These are phyloP conservation scores for Nothura maculosa DNA, from an alignment of 2,797 vertebrate genomes.

Conservation along the genomic window DNA sequence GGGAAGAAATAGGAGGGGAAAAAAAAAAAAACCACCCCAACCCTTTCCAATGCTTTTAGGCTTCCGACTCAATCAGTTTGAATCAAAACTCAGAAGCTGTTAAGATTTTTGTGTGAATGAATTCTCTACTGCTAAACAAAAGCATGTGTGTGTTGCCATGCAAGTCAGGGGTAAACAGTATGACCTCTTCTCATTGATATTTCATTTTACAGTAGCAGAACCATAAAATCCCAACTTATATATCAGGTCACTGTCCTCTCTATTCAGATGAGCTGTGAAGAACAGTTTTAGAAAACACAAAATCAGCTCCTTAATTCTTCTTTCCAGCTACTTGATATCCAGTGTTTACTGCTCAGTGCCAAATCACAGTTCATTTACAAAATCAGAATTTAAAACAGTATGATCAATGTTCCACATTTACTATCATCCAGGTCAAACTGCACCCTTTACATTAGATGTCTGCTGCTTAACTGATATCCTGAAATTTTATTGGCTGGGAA, in stretches of 20 bases:
- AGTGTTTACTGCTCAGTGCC: background rate
- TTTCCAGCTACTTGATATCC: background rate
- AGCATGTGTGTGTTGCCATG: slow-evolving; percentile 21
- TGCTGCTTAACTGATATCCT: background rate
- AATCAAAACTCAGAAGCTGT: slow-evolving; percentile 18
- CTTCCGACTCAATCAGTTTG: slow-evolving; percentile 51
- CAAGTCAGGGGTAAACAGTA: slow-evolving; percentile 32
- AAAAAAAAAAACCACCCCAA: background rate
- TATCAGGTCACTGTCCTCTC: background rate
- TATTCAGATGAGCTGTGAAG: background rate
- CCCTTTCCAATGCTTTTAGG: slow-evolving; percentile 28
- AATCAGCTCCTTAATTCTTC: background rate
- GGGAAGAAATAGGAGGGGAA: slow-evolving; percentile 17
- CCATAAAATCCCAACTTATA: background rate
- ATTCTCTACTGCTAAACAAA: slow-evolving; percentile 44
- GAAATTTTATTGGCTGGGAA: background rate
- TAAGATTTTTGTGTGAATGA: slow-evolving; percentile 62
- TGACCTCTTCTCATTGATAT: slow-evolving; percentile 23
- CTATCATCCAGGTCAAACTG: background rate
- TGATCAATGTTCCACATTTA: background rate
- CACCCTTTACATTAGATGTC: background rate
- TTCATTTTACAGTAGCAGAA: background rate
- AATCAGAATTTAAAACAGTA: background rate
- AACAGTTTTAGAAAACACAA: background rate
- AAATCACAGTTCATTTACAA: background rate